phyloP scores from a whole-genome alignment of 2,113 vertebrate genomes.

The Rhombomys opimus region DNA sequence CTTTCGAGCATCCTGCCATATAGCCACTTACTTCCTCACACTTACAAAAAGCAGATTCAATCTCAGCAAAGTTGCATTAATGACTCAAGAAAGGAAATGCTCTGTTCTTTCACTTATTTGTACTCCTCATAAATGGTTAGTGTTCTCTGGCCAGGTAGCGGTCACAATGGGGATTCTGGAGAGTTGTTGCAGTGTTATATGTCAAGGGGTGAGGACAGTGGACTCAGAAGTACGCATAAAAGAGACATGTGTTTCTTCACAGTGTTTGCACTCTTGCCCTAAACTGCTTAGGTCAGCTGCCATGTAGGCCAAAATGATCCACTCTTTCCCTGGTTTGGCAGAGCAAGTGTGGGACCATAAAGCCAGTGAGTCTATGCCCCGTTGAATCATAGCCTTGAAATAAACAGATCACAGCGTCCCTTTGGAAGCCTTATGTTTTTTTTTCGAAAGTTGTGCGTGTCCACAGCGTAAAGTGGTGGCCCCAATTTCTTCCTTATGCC shows the following conservation, averaged over 20 bases:
- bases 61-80: constrained; percentile 26
- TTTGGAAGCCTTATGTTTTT: background rate
- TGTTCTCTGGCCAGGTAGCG: background rate
- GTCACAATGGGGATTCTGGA: background rate
- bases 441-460: background rate
- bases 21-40: constrained; percentile 66
- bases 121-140: background rate
- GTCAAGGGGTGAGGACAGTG: background rate
- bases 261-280: background rate
- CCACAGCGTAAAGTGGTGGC: background rate
- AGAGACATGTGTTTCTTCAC: background rate
- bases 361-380: background rate
- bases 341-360: background rate
- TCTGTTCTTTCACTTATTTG: background rate
- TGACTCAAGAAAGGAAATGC: constrained; percentile 6
- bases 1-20: constrained; percentile 64
- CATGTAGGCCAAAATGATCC: background rate
- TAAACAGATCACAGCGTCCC: background rate
- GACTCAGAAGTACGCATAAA: too few relatives aligned
- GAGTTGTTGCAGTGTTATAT: background rate
- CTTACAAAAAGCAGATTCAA: constrained; percentile 54
- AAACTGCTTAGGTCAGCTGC: background rate
- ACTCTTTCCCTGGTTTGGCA: background rate
- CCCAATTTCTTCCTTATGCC: background rate
- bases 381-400: background rate